phyloP scores from a whole-genome alignment of 2,888 invertebrate genomes.

The Bruchidius siliquastri region DNA sequence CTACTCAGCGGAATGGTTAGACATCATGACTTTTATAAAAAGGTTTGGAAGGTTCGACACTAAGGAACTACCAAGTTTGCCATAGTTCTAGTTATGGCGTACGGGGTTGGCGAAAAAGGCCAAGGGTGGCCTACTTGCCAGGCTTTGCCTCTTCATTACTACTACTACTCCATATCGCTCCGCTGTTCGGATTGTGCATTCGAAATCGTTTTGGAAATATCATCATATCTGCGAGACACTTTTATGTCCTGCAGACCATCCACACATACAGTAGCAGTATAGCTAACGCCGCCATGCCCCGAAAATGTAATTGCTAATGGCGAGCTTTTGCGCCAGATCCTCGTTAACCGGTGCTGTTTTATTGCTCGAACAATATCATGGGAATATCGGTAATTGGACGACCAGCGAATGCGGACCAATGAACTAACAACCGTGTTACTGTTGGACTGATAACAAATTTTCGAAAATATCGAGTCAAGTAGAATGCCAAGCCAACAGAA shows the following conservation, averaged over 20 bases:
- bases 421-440: no score
- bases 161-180: not conserved
- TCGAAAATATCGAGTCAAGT: no score
- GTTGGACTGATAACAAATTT: no score
- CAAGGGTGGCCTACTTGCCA: no score
- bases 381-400: not conserved
- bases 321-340: not conserved
- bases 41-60: no score
- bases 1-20: no score
- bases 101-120: no score
- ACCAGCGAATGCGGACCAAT: not conserved
- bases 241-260: not conserved
- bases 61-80: no score
- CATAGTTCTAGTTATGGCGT: no score
- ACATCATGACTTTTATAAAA: no score
- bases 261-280: not conserved
- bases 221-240: not conserved
- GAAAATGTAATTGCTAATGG: slow-evolving; percentile 3
- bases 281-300: not conserved
- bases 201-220: not conserved
- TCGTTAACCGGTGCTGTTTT: not conserved
- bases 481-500: no score
- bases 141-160: no score
- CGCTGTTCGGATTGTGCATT: not conserved
- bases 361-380: not conserved